Percentiles rank a stretch among this genome's conserved stretches.
These are phyloP conservation scores for Heliconius nattereri DNA, from an alignment of 1,140 invertebrate species.

Conservation along the genomic window DNA sequence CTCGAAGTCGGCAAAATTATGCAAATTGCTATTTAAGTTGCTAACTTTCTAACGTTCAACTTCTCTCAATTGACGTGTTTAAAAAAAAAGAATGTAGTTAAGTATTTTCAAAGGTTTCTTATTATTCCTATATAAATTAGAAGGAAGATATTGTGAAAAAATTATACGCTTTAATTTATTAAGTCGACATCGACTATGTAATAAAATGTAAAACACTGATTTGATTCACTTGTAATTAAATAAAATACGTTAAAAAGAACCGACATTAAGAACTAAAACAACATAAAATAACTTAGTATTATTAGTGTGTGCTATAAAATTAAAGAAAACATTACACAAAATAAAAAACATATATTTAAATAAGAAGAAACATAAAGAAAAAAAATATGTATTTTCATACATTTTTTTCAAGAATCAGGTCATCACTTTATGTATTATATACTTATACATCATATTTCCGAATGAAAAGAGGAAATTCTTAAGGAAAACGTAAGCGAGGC, in stretches of 20 bases:
- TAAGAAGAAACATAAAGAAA: neutral
- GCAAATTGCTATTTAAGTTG: slow-evolving; percentile 9
- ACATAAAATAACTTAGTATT: too few species aligned
- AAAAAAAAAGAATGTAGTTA: neutral
- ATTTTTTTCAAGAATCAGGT: neutral
- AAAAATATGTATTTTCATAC: neutral
- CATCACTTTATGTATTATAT: neutral
- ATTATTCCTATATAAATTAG: neutral
- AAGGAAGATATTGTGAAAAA: neutral
- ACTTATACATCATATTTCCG: neutral
- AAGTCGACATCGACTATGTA: too few species aligned
- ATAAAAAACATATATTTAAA: neutral
- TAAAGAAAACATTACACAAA: neutral
- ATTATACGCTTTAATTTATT: too few species aligned
- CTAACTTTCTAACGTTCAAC: slow-evolving; percentile 9
- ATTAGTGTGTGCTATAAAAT: too few species aligned
- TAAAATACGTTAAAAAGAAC: too few species aligned
- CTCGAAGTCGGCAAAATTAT: slow-evolving; percentile 8
- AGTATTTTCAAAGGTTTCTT: neutral
- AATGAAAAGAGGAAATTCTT: slow-evolving; percentile 11
- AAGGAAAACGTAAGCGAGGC: slow-evolving; percentile 2
- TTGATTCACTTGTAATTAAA: too few species aligned
- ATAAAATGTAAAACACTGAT: too few species aligned
- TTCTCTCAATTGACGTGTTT: neutral
- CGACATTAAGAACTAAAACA: too few species aligned